Conservation (phyloP, 1,140 invertebrate species). For the Panulirus ornatus region DNA sequence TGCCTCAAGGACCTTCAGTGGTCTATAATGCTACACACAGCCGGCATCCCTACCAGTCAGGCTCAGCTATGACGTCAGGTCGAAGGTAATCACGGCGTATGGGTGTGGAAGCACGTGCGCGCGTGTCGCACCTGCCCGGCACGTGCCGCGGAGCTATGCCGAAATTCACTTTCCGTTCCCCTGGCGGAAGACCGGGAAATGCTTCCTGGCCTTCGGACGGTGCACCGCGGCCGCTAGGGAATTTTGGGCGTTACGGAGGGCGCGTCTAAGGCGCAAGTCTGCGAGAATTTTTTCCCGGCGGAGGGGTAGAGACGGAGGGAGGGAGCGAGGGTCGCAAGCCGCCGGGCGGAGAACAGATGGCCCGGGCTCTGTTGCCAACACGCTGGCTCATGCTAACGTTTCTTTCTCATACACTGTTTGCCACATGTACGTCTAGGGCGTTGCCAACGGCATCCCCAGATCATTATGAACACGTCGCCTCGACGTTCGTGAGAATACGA, state of each 20-base stretch:
- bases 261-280: neutral
- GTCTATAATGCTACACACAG: no score
- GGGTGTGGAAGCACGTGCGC: constrained; percentile 62
- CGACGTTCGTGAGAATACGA: neutral
- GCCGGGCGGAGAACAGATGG: constrained; percentile 38
- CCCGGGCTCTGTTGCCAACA: constrained; percentile 17
- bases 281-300: neutral
- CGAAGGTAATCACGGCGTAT: constrained; percentile 62
- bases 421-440: neutral
- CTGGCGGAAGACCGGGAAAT: constrained; percentile 43
- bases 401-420: neutral
- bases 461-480: neutral
- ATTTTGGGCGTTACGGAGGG: neutral
- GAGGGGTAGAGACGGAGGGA: neutral
- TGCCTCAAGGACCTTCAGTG: no score
- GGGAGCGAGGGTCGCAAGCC: neutral
- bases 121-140: constrained; percentile 66
- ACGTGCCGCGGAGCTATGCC: constrained; percentile 49
- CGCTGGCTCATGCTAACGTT: no score
- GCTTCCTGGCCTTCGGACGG: neutral
- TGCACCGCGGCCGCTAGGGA: neutral
- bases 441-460: neutral
- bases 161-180: constrained; percentile 39
- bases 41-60: no score
- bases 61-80: constrained; percentile 43